Evolutionary conservation across 2,113 vertebrate species (phyloP).

Genomic region (Sisor rabdophorus): DNA sequence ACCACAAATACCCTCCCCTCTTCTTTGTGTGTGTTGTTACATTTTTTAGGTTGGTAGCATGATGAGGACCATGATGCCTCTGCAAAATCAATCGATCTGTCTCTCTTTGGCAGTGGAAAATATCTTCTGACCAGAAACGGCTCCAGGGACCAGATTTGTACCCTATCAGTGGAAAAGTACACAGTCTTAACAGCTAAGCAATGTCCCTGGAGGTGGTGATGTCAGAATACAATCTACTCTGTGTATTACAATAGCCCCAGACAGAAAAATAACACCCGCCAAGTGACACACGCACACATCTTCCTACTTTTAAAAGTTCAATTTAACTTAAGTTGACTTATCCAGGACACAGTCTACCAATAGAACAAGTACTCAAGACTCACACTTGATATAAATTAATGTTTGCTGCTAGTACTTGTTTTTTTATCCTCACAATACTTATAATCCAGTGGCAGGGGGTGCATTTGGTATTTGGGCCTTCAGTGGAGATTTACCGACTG

Average conservation of each 20-base stretch:
- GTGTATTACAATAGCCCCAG: conserved; percentile 15
- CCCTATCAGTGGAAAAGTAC: conserved; percentile 6
- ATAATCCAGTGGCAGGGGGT: too few species aligned
- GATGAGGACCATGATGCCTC: background rate
- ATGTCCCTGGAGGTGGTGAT: conserved; percentile 20
- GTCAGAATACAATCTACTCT: conserved; percentile 21
- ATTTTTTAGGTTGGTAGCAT: background rate
- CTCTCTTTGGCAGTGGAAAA: conserved; percentile 6
- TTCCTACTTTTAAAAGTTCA: too few species aligned
- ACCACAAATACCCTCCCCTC: background rate
- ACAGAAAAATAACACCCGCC: background rate
- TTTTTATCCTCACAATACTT: too few species aligned
- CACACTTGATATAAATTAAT: background rate
- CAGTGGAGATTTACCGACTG: too few species aligned
- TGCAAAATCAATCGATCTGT: background rate
- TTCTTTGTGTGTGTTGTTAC: too few species aligned
- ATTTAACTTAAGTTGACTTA: background rate
- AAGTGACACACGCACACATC: conserved; percentile 6
- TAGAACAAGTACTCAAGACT: background rate
- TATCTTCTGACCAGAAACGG: background rate
- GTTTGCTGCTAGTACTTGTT: too few species aligned
- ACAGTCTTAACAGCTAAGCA: background rate
- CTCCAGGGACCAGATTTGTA: background rate
- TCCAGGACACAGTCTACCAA: background rate
- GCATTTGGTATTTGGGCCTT: too few species aligned